phyloP scores from a whole-genome alignment of 2,797 vertebrate genomes.

The Gymnoscopelus braueri region DNA sequence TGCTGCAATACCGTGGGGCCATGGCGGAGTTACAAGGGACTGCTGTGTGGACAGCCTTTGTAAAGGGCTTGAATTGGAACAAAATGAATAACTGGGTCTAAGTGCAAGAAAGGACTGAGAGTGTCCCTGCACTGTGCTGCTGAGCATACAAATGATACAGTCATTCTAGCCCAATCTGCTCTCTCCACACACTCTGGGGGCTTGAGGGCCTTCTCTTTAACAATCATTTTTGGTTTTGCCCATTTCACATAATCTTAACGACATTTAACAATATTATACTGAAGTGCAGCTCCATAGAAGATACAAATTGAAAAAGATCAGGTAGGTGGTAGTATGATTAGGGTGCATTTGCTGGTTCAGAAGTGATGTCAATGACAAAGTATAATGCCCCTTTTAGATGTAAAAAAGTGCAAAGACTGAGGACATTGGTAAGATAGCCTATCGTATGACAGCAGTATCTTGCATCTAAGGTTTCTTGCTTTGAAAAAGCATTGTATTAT shows the following conservation, averaged over 20 bases:
- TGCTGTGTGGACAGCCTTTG: conserved; percentile 31
- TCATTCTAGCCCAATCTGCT: conserved; percentile 51
- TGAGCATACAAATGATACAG: conserved; percentile 71
- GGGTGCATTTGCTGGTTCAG: background rate
- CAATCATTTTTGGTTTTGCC: too few species aligned
- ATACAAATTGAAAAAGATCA: background rate
- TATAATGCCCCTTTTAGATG: too few species aligned
- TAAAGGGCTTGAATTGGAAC: conserved; percentile 49
- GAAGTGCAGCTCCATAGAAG: background rate
- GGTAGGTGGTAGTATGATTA: background rate
- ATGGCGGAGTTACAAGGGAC: conserved; percentile 34
- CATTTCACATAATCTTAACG: too few species aligned
- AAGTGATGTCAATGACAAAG: background rate
- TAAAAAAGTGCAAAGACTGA: too few species aligned
- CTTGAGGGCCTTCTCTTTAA: too few species aligned
- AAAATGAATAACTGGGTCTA: conserved; percentile 56
- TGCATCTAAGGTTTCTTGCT: too few species aligned
- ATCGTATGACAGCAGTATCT: too few species aligned
- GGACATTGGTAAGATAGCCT: too few species aligned
- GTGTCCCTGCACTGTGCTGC: conserved; percentile 57
- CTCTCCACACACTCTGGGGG: conserved; percentile 33
- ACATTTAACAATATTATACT: too few species aligned
- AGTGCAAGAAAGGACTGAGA: conserved; percentile 63
- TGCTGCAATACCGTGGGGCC: conserved; percentile 61
- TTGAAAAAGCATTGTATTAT: too few species aligned